phyloP scores from a whole-genome alignment of 1,140 invertebrate species.

The Fopius arisanus region DNA sequence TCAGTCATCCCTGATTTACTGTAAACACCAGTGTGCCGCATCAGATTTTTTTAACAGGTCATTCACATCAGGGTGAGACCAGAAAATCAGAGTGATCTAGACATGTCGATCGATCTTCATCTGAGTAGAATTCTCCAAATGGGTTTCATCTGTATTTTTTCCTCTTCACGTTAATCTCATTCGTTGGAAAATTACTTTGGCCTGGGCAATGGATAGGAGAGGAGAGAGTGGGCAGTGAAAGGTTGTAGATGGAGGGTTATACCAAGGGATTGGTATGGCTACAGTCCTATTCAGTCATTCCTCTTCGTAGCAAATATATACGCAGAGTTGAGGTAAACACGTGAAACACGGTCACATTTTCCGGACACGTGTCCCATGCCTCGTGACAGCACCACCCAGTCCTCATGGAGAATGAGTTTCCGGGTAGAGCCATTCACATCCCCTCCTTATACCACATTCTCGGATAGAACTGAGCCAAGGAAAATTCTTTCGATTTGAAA shows the following conservation, averaged over 20 bases:
- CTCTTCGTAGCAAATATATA: neutral
- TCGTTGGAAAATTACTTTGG: neutral
- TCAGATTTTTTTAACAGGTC: neutral
- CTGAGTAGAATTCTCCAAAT: neutral
- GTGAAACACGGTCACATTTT: conserved; percentile 16
- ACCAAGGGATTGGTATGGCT: neutral
- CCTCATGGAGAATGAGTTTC: no score
- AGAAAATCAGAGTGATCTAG: neutral
- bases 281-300: neutral
- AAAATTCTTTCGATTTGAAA: neutral
- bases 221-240: no score
- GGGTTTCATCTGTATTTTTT: neutral
- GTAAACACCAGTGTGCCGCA: neutral
- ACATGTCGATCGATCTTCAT: neutral
- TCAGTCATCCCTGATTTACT: neutral
- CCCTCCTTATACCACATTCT: neutral
- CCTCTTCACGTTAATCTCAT: neutral
- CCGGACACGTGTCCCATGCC: conserved; percentile 25
- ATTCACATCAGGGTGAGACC: neutral
- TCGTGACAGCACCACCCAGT: conserved; percentile 14
- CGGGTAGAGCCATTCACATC: neutral
- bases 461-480: no score
- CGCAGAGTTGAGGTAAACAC: conserved; percentile 13
- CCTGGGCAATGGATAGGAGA: neutral
- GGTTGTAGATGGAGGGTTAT: no score